phyloP scores from a whole-genome alignment of 2,888 invertebrate species.

The Campaea margaritaria region DNA sequence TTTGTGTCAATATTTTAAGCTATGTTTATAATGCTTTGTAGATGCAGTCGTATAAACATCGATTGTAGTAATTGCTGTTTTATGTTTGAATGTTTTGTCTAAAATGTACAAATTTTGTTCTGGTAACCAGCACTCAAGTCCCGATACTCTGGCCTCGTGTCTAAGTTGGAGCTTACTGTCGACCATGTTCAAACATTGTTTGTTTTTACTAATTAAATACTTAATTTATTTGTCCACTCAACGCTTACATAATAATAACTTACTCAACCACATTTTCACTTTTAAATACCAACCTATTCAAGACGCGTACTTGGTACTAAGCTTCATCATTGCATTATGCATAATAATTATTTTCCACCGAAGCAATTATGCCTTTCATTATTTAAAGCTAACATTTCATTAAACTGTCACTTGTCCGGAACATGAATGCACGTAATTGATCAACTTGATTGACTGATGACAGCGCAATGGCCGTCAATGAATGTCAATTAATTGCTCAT shows the following conservation, averaged over 20 bases:
- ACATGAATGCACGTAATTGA: slow-evolving; percentile 46
- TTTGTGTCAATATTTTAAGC: slow-evolving; percentile 27
- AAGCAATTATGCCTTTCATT: slow-evolving; percentile 33
- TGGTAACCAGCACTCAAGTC: too few relatives aligned
- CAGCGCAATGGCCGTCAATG: slow-evolving; percentile 62
- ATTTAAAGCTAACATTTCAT: slow-evolving; percentile 37
- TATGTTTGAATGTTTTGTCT: too few relatives aligned
- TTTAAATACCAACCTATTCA: slow-evolving; percentile 9
- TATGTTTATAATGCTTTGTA: slow-evolving; percentile 11
- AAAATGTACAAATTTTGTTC: too few relatives aligned
- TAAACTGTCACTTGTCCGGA: slow-evolving; percentile 35
- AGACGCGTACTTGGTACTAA: neutral
- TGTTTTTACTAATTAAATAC: too few relatives aligned
- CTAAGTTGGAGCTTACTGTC: too few relatives aligned
- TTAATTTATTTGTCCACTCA: too few relatives aligned
- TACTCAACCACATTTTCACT: slow-evolving; percentile 5
- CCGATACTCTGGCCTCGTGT: too few relatives aligned
- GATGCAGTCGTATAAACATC: neutral
- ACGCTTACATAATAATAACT: neutral
- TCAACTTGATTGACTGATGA: slow-evolving; percentile 61
- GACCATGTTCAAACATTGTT: too few relatives aligned
- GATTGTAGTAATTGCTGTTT: too few relatives aligned
- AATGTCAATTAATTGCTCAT: slow-evolving; percentile 68
- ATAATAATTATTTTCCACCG: slow-evolving; percentile 21
- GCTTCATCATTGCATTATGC: slow-evolving; percentile 4